A percentile compares a stretch with the other conserved stretches of the same genome.
Evolutionary conservation across 2,113 vertebrate species (phyloP).

Genomic region (Centropus bengalensis): DNA sequence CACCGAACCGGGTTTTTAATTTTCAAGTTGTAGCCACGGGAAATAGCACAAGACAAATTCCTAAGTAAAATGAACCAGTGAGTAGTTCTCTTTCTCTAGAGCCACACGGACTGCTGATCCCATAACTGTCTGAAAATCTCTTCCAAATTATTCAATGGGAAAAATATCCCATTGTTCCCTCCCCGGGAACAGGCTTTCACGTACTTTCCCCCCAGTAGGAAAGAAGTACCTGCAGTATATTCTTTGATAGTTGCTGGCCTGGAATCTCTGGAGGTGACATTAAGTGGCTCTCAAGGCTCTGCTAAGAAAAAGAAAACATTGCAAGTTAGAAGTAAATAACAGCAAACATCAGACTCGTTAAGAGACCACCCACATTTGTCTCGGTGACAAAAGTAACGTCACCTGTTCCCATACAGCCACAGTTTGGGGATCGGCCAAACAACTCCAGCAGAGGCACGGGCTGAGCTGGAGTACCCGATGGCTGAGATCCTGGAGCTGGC

Average conservation of each 20-base stretch:
- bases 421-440: background rate
- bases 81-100: background rate
- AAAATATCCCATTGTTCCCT: background rate
- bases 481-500: slow-evolving; percentile 90
- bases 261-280: slow-evolving; percentile 81
- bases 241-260: slow-evolving; percentile 85
- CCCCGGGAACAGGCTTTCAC: background rate
- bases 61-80: background rate
- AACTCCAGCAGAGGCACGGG: background rate
- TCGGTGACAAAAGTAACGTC: background rate
- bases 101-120: background rate
- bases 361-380: background rate
- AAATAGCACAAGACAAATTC: background rate
- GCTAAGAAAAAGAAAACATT: slow-evolving; percentile 67
- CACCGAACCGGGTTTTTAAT: background rate
- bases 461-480: background rate
- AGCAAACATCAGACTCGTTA: background rate
- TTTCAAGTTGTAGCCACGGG: background rate
- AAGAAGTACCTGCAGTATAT: slow-evolving; percentile 89
- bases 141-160: no score
- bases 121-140: background rate
- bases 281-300: slow-evolving; percentile 85
- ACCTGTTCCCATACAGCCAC: background rate
- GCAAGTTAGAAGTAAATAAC: background rate
- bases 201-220: background rate